Conservation (phyloP, 2,888 invertebrate species). For the Acronicta alni region DNA sequence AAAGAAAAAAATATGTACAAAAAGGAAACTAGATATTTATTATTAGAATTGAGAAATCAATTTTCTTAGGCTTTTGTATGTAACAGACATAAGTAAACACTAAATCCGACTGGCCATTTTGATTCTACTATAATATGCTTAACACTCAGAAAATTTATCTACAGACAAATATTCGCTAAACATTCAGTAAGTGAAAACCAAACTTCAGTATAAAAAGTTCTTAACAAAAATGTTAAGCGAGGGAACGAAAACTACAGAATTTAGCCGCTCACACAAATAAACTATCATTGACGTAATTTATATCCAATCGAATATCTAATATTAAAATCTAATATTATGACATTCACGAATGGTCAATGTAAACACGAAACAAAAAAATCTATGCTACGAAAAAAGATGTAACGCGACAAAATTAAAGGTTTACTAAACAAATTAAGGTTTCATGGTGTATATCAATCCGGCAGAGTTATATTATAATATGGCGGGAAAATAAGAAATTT, state of each 20-base stretch:
- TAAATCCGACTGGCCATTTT: conserved; percentile 54
- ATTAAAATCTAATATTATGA: conserved; percentile 85
- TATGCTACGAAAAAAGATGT: conserved; percentile 72
- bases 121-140: conserved; percentile 27
- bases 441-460: conserved; percentile 51
- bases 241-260: conserved; percentile 54
- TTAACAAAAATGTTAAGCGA: conserved; percentile 51
- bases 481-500: conserved; percentile 38
- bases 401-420: conserved; percentile 70
- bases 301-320: conserved; percentile 79
- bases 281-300: conserved; percentile 64
- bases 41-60: conserved; percentile 63
- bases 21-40: conserved; percentile 63
- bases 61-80: conserved; percentile 61
- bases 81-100: conserved; percentile 52
- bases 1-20: conserved; percentile 75
- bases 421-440: conserved; percentile 67
- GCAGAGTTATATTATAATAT: conserved; percentile 37
- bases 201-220: conserved; percentile 35
- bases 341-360: conserved; percentile 81
- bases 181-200: conserved; percentile 30
- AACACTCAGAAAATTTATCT: conserved; percentile 33
- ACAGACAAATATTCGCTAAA: conserved; percentile 32
- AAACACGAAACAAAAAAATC: conserved; percentile 74
- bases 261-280: conserved; percentile 68